These are phyloP conservation scores for Melozone crissalis DNA, from an alignment of 2,113 vertebrate species.

Conservation along the genomic window DNA sequence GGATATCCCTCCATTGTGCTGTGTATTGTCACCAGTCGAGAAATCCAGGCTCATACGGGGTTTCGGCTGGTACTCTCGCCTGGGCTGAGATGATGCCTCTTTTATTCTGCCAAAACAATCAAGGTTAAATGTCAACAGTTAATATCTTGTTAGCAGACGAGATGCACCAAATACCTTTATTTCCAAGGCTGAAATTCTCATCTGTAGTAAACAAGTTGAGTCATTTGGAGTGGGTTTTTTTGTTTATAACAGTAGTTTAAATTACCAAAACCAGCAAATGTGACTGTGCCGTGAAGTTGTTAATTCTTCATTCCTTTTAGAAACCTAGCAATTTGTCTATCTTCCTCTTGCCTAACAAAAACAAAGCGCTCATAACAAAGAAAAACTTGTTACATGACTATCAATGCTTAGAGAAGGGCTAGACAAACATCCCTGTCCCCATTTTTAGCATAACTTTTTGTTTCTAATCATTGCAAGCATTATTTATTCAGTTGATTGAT, in stretches of 20 bases:
- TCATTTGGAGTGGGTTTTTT: background rate
- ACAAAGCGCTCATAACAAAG: background rate
- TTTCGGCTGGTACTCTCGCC: constrained; percentile 90
- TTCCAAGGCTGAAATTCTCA: background rate
- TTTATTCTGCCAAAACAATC: constrained; percentile 83
- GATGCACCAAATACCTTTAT: background rate
- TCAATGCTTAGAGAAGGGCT: background rate
- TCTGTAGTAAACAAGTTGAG: background rate
- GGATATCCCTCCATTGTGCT: constrained; percentile 91
- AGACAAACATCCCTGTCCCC: background rate
- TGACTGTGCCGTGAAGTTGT: background rate
- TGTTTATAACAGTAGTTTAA: background rate
- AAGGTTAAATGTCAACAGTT: background rate
- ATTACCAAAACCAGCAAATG: background rate
- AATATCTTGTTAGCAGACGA: background rate
- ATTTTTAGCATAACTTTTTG: background rate
- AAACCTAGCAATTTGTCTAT: background rate
- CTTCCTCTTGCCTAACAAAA: background rate
- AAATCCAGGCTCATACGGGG: constrained; percentile 92
- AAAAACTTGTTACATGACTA: background rate
- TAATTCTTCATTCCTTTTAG: background rate
- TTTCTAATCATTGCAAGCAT: background rate
- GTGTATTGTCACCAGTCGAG: constrained; percentile 80
- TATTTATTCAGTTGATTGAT: background rate
- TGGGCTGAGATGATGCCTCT: constrained; percentile 86